These are phyloP conservation scores for Halcyon leucocephala DNA, from an alignment of 2,797 vertebrate genomes.

Conservation along the genomic window DNA sequence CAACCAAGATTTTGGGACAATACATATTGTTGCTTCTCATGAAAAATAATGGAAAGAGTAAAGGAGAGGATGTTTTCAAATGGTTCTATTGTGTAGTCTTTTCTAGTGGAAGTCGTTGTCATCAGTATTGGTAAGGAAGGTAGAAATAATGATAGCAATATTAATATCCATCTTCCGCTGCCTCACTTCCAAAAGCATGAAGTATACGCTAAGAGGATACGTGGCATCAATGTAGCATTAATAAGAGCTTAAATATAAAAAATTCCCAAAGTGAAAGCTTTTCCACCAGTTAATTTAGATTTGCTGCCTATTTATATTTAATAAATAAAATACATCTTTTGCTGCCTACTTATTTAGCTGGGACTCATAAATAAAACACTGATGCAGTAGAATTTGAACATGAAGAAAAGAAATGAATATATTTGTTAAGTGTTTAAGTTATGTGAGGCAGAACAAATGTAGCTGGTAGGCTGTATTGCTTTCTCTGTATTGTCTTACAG, in stretches of 20 bases:
- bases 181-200: background rate
- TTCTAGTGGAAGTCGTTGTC: background rate
- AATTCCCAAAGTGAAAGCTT: background rate
- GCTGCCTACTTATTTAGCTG: background rate
- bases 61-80: background rate
- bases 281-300: conserved; percentile 2
- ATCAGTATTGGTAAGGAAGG: background rate
- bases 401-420: background rate
- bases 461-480: background rate
- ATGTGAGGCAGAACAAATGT: background rate
- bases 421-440: background rate
- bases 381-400: background rate
- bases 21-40: background rate
- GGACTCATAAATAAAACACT: conserved; percentile 18
- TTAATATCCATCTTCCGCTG: conserved; percentile 10
- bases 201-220: background rate
- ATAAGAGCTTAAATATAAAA: conserved; percentile 28
- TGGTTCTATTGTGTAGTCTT: background rate
- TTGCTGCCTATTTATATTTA: conserved; percentile 18
- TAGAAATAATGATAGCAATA: background rate
- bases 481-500: background rate
- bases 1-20: background rate
- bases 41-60: conserved; percentile 8
- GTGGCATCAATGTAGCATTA: background rate
- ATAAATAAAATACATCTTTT: conserved; percentile 30